Conservation (phyloP, 1,140 invertebrate species). For the Drosophila bifasciata region DNA sequence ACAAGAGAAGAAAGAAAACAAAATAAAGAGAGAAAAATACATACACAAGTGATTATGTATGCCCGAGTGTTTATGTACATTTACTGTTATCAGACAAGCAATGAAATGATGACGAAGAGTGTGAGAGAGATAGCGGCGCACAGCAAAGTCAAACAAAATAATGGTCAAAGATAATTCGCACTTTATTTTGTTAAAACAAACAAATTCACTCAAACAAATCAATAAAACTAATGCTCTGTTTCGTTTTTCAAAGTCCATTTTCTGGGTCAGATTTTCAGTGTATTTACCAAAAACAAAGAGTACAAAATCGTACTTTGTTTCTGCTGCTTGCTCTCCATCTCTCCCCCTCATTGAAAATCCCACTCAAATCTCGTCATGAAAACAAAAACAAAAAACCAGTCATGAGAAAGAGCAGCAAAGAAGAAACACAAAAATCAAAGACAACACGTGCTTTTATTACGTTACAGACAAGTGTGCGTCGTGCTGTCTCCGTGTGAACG, state of each 20-base stretch:
- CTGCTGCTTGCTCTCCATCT: constrained; percentile 1
- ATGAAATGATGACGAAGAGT: too few species aligned
- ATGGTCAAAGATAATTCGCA: too few species aligned
- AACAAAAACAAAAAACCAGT: constrained; percentile 46
- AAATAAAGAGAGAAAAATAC: constrained; percentile 7
- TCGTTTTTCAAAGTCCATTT: too few species aligned
- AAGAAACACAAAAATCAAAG: constrained; percentile 61
- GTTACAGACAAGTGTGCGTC: constrained; percentile 49
- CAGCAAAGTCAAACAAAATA: constrained; percentile 24
- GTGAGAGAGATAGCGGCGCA: not conserved
- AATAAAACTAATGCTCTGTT: too few species aligned
- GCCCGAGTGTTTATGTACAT: too few species aligned
- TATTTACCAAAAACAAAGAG: too few species aligned
- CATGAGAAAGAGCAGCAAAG: constrained; percentile 26
- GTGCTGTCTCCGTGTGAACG: not conserved
- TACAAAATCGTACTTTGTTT: too few species aligned
- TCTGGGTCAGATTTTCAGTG: too few species aligned
- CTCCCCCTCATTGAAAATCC: constrained; percentile 10
- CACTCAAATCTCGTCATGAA: constrained; percentile 56
- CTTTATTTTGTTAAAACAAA: too few species aligned
- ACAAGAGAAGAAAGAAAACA: not conserved
- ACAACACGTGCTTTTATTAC: constrained; percentile 82
- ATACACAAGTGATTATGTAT: not conserved
- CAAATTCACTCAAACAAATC: too few species aligned
- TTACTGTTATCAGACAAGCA: too few species aligned